Percentiles rank a stretch among this genome's conserved stretches.
These are phyloP conservation scores for Sebastes fasciatus DNA, from an alignment of 2,113 vertebrate genomes.

Conservation along the genomic window DNA sequence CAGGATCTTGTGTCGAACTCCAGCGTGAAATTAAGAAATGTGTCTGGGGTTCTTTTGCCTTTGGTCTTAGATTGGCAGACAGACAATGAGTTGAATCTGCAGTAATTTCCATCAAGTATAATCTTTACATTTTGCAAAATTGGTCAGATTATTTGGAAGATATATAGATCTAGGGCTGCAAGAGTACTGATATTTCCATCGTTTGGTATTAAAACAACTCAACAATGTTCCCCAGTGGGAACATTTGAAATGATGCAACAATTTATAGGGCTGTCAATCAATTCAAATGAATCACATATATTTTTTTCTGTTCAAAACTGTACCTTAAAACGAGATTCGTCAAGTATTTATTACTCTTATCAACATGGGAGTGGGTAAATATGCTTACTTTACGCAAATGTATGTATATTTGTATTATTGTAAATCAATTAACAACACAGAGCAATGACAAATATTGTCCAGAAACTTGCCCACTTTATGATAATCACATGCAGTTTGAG, in stretches of 20 bases:
- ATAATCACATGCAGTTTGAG: too few relatives aligned
- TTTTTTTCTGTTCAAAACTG: too few relatives aligned
- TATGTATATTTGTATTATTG: too few relatives aligned
- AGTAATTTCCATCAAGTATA: conserved; percentile 1
- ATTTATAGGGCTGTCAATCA: too few relatives aligned
- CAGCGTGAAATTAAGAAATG: conserved; percentile 24
- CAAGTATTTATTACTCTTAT: too few relatives aligned
- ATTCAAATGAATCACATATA: too few relatives aligned
- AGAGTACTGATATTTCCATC: neutral
- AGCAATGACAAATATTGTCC: too few relatives aligned
- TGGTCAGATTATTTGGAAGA: conserved; percentile 19
- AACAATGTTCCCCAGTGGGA: neutral
- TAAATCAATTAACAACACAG: too few relatives aligned
- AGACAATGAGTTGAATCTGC: neutral
- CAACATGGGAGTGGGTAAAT: too few relatives aligned
- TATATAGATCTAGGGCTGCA: neutral
- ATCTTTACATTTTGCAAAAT: conserved; percentile 18
- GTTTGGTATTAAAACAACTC: conserved; percentile 2
- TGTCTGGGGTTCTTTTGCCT: conserved; percentile 7
- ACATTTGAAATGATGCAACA: conserved; percentile 1
- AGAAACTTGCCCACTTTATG: too few relatives aligned
- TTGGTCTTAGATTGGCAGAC: neutral
- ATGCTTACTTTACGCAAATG: too few relatives aligned
- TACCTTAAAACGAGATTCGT: too few relatives aligned
- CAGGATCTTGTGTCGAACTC: conserved; percentile 10